Evolutionary conservation across 1,140 invertebrate genomes (phyloP), one percentile per base, ranked within the genome.

Genomic region (Pinna nobilis): DNA sequence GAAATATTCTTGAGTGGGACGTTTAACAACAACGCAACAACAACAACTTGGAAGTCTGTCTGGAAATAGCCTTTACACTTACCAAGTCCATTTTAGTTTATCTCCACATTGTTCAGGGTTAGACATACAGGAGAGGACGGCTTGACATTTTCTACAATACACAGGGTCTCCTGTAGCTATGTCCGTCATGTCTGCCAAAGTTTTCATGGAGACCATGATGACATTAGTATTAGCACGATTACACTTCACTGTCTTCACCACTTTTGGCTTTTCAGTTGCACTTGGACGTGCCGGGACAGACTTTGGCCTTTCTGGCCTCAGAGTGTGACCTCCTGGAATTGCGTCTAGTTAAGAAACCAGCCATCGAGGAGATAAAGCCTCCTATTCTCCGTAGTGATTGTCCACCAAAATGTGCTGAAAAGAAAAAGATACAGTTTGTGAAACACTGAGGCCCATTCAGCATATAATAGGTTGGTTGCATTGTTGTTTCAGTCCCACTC

Each of bases 131-230:
- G 81, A 84, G 30, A 87, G 70, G 11, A 86, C 79, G 15, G 82
- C 84, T 13, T 74, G 49, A 74, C 85, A 87, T 15, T 59, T 41
- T 2, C 60, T 55, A 68, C 85, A 87, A 7, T 72, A 47, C 0
- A 80, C 65, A 9, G 85, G 82, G 67, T 86, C 84, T 6, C 84
- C 84, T 2, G 84, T 85, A 6, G 82, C 78, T 30, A 84, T 53
- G 0, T 78, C 65, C 5, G 77, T 76, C 13, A 81, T 79, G 15
- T 86, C 74, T 13, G 69, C 82, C 49, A 87, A 65, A 15, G 67
- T 75, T 18, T 80, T 78, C 73, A 87, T 66, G 9, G 77, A 72
- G 13, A 87, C 57, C 37, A 82, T 32, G 37, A 87, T 70, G 11
- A 86, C 78, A 73, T 87, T 84, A n/a, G 67, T 74, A 39, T 75